Evolutionary conservation across 2,113 vertebrate genomes (phyloP).

Genomic region (Brevimyrus niger): DNA sequence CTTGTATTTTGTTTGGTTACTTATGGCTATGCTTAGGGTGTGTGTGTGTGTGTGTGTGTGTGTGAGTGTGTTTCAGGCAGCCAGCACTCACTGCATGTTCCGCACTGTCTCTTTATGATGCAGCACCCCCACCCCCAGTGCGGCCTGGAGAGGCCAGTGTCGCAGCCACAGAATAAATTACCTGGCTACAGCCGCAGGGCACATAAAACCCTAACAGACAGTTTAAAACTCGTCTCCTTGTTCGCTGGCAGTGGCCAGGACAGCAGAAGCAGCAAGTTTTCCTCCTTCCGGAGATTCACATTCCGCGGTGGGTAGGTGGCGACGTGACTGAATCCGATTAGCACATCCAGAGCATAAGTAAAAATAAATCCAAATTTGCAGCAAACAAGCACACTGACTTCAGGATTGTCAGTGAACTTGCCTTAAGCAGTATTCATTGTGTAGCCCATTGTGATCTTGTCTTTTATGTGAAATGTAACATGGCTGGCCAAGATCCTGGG

Average conservation of each 20-base stretch:
- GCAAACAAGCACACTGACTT: background rate
- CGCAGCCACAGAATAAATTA: conserved; percentile 31
- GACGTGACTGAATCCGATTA: background rate
- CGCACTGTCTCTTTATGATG: conserved; percentile 58
- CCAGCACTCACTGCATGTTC: background rate
- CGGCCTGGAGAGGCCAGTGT: conserved; percentile 17
- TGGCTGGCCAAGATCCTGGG: background rate
- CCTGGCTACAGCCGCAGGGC: conserved; percentile 8
- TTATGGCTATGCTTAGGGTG: background rate
- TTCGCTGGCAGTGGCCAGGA: background rate
- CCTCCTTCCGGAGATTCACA: background rate
- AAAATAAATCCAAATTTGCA: background rate
- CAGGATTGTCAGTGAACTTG: background rate
- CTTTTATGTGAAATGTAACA: background rate
- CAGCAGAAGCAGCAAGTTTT: background rate
- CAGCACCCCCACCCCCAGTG: conserved; percentile 25
- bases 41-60: background rate
- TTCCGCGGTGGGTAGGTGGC: background rate
- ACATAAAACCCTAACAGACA: conserved; percentile 30
- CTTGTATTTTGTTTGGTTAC: too few species aligned
- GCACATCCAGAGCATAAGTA: background rate
- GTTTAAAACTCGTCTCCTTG: conserved; percentile 35
- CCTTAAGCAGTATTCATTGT: background rate
- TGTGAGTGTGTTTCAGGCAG: background rate
- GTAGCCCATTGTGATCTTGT: background rate